These are phyloP conservation scores for Dromaius novaehollandiae DNA, from an alignment of 2,113 vertebrate genomes.

Conservation along the genomic window DNA sequence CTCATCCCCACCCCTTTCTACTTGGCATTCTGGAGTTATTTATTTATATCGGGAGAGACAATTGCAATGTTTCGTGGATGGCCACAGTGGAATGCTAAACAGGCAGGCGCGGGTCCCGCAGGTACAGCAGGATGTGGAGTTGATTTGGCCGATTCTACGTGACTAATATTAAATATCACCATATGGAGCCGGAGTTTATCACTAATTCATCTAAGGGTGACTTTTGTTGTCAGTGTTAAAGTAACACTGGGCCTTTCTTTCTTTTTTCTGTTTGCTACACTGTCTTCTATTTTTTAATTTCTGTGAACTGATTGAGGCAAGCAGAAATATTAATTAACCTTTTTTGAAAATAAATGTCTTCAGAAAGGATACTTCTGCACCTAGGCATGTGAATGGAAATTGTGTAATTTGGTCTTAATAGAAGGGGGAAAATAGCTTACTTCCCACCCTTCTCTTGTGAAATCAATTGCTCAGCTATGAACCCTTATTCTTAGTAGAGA, in stretches of 20 bases:
- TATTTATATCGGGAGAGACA: constrained; percentile 59
- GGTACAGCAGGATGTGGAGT: not conserved
- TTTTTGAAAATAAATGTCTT: constrained; percentile 45
- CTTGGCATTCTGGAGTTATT: constrained; percentile 61
- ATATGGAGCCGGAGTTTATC: constrained; percentile 46
- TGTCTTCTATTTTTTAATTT: constrained; percentile 17
- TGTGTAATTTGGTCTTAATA: not conserved
- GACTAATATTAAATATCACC: constrained; percentile 53
- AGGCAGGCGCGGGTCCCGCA: not conserved
- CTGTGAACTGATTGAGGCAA: constrained; percentile 40
- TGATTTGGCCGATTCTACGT: not conserved
- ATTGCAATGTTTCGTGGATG: constrained; percentile 23
- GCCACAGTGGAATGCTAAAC: constrained; percentile 23
- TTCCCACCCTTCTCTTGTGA: constrained; percentile 24
- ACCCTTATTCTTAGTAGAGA: constrained; percentile 7
- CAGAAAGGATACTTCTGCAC: constrained; percentile 23
- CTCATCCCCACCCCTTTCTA: constrained; percentile 9
- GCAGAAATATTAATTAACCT: constrained; percentile 68
- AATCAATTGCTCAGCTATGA: constrained; percentile 35
- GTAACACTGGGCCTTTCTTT: not conserved
- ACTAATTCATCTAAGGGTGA: constrained; percentile 64
- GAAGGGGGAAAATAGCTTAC: not conserved
- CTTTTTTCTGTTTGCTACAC: not conserved
- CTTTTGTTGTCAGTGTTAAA: constrained; percentile 53
- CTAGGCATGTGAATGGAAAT: constrained; percentile 1